phyloP scores from a whole-genome alignment of 2,113 vertebrate genomes.

The Merops nubicus region DNA sequence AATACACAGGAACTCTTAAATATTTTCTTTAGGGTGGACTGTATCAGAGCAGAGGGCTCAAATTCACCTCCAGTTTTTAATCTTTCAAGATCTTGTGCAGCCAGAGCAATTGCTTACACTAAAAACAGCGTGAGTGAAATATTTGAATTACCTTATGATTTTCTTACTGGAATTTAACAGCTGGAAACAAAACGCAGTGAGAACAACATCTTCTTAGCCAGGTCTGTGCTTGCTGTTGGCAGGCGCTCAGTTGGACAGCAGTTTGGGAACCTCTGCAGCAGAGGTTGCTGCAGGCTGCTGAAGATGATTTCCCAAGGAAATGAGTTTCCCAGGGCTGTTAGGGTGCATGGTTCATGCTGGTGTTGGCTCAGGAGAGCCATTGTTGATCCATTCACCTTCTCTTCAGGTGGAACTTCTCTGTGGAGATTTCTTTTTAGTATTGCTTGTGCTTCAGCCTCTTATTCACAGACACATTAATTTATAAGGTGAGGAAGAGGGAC shows the following conservation, averaged over 20 bases:
- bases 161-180: conserved; percentile 33
- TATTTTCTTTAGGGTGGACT: neutral
- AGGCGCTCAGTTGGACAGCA: neutral
- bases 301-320: neutral
- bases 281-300: neutral
- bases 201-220: neutral
- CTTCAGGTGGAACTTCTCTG: neutral
- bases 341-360: neutral
- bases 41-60: neutral
- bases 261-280: neutral
- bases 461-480: neutral
- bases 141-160: neutral
- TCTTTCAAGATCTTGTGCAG: neutral
- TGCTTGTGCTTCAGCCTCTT: neutral
- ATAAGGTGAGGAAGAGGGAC: neutral
- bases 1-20: neutral
- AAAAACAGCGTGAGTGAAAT: neutral
- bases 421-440: neutral
- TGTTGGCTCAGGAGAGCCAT: neutral
- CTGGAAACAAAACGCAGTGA: conserved; percentile 22
- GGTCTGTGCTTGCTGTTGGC: conserved; percentile 12
- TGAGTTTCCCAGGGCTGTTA: neutral
- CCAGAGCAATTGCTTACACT: neutral
- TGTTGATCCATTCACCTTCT: neutral
- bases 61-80: neutral